Conservation (phyloP, 2,888 invertebrate species). For the Anagyrus pseudococci region DNA sequence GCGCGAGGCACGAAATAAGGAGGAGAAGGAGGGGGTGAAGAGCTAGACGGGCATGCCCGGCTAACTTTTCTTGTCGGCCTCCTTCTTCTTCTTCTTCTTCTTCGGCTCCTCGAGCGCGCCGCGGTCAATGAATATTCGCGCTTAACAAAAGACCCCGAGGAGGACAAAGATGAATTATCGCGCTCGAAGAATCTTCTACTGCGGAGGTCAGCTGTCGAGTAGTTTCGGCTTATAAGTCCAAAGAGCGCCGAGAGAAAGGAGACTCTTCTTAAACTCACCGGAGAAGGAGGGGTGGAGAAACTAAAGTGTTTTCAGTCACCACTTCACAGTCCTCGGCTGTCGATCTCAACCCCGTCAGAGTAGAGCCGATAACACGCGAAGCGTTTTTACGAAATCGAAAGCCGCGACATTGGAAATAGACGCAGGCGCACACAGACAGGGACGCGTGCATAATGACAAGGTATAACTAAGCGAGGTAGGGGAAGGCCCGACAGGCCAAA, state of each 20-base stretch:
- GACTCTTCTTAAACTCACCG: neutral
- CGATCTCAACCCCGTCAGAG: too few species aligned
- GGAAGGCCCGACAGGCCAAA: conserved; percentile 1
- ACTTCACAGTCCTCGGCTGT: too few species aligned
- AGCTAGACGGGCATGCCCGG: too few species aligned
- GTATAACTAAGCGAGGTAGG: neutral
- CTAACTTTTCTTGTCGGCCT: too few species aligned
- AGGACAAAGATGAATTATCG: conserved; percentile 28
- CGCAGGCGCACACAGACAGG: conserved; percentile 2
- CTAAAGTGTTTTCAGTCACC: too few species aligned
- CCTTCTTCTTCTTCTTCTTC: too few species aligned
- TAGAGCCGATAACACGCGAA: too few species aligned
- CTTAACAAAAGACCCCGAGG: neutral
- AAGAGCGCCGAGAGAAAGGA: neutral
- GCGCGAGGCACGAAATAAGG: conserved; percentile 16
- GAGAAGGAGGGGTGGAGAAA: neutral
- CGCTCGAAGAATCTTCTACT: conserved; percentile 27
- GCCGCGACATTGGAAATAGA: too few species aligned
- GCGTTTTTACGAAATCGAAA: too few species aligned
- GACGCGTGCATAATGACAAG: conserved; percentile 15
- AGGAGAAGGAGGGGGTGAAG: neutral
- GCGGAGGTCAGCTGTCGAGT: neutral
- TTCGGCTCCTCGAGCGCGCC: neutral
- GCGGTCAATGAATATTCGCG: conserved; percentile 25
- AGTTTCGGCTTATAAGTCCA: neutral